Conservation (phyloP, 2,113 vertebrate species). For the Elgaria multicarinata region DNA sequence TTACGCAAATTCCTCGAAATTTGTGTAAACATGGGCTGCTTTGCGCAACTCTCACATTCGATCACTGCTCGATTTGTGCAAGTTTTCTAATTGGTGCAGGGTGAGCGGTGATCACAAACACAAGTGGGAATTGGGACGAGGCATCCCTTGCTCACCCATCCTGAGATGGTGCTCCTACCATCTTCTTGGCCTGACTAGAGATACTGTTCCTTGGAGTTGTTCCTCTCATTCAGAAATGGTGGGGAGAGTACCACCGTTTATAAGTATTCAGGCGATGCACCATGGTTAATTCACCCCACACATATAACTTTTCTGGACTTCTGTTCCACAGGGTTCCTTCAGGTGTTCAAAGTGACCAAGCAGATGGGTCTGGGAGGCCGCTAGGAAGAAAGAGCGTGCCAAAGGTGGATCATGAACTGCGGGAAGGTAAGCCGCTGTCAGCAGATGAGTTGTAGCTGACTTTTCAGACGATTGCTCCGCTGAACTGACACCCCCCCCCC, state of each 20-base stretch:
- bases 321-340: slow-evolving; percentile 82
- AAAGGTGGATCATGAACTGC: slow-evolving; percentile 74
- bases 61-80: too few species aligned
- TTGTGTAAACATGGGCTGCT: too few species aligned
- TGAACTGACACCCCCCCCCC: too few species aligned
- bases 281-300: neutral
- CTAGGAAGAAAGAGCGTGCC: slow-evolving; percentile 79
- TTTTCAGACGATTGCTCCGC: too few species aligned
- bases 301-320: neutral
- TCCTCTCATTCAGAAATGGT: too few species aligned
- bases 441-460: neutral
- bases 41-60: too few species aligned
- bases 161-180: too few species aligned
- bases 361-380: slow-evolving; percentile 80
- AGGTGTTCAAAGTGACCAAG: slow-evolving; percentile 81
- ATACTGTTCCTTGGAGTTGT: neutral
- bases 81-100: too few species aligned
- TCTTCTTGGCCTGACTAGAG: neutral
- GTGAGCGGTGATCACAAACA: too few species aligned
- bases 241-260: neutral
- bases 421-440: slow-evolving; percentile 83
- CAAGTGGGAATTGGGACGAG: too few species aligned
- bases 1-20: too few species aligned
- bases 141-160: too few species aligned
- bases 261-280: fast-evolving